phyloP scores from a whole-genome alignment of 2,888 invertebrate species.

The Physocephala rufipes region DNA sequence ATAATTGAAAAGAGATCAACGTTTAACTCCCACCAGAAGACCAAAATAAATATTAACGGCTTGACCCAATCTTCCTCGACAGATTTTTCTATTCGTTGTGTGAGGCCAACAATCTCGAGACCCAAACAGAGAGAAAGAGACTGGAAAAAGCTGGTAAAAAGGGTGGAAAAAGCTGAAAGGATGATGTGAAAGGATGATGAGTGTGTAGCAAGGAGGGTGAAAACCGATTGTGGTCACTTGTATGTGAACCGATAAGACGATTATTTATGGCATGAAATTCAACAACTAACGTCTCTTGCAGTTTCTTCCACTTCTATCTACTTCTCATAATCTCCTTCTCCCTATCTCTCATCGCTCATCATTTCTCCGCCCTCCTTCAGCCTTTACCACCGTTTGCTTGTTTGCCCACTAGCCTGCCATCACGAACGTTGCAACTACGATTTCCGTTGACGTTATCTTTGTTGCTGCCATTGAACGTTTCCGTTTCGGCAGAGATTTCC shows the following conservation, averaged over 20 bases:
- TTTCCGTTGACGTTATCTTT: conserved; percentile 34
- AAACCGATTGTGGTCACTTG: conserved; percentile 29
- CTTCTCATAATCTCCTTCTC: too few species aligned
- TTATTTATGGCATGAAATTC: conserved; percentile 28
- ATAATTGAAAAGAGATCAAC: conserved; percentile 29
- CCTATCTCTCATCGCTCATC: neutral
- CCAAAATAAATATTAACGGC: conserved; percentile 5
- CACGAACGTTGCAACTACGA: conserved; percentile 20
- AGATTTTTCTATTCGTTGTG: neutral
- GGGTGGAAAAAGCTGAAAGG: too few species aligned
- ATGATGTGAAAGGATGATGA: too few species aligned
- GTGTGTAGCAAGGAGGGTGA: neutral
- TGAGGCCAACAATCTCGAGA: neutral
- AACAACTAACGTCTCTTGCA: neutral
- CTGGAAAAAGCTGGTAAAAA: too few species aligned
- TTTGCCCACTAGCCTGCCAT: neutral
- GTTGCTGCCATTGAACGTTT: conserved; percentile 33
- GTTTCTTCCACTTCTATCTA: neutral
- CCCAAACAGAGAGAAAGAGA: neutral
- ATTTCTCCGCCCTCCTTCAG: neutral
- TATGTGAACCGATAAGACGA: conserved; percentile 27
- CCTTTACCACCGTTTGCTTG: neutral
- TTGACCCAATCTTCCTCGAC: neutral
- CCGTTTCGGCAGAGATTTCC: conserved; percentile 34
- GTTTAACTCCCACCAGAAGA: conserved; percentile 9